Evolutionary conservation across 1,140 invertebrate species (phyloP), one percentile per base, ranked within the genome.

Genomic region (Lucilia cuprina): DNA sequence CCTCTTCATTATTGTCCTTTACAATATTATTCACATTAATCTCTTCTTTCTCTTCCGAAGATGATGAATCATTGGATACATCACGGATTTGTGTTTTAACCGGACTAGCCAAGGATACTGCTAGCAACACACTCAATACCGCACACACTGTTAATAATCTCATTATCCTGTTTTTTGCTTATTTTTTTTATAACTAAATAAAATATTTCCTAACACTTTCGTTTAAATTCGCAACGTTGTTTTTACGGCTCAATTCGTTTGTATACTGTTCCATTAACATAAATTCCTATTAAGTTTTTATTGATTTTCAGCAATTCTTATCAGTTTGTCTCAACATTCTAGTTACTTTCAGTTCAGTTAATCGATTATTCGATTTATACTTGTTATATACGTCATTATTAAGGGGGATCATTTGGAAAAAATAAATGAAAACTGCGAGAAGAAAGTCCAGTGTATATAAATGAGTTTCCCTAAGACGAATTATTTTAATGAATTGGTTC

Each of bases 241-340:
- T 25, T 70, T 5, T 70, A 21, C n/a, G n/a, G 17, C 19, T 19
- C 65, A 70, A 70, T 70, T 70, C 65, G n/a, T 70, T 70, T 21
- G 65, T 21, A 21, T 70, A 70, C 65, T 70, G 65, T 70, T 70
- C 65, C 65, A 19, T 19, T 70, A 70, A 70, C 65, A 70, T 70
- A 21, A 21, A 70, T 70, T 21, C 65, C 21, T 9, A 10, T 70
- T 25, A 70, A 70, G 65, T 70, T 70, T 60, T 70, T 70, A 70
- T 70, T 70, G 65, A 70, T 70, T 70, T 70, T 25, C 19, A 19
- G 19, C 19, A 21, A 70, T 70, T 70, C 65, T 70, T 70, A 70
- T 70, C 65, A 70, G 65, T 70, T 70, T 10, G 41, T 41, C 41
- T 41, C 5, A 41, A 41, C 10, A 41, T 41, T 41, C 41, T 41